These are phyloP conservation scores for Zoanthus solanderi DNA, from an alignment of 92 coral and sea anemone genomes.

Conservation along the genomic window DNA sequence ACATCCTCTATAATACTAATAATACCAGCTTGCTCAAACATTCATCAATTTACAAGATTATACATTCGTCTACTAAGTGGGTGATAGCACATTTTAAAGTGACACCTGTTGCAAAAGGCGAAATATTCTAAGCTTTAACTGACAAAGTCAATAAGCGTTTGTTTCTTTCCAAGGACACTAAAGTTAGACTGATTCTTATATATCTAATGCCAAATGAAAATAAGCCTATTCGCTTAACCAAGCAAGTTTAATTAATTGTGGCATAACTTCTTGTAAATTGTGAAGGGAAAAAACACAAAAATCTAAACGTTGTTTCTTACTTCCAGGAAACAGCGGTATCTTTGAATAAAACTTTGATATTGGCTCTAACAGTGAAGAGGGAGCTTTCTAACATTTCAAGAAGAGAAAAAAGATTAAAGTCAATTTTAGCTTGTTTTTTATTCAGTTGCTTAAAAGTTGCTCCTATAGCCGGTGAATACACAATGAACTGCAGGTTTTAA, in stretches of 20 bases:
- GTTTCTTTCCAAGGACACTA: neutral
- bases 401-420: neutral
- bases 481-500: neutral
- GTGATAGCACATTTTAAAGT: neutral
- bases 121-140: neutral
- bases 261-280: neutral
- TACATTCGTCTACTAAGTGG: neutral
- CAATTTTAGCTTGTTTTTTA: neutral
- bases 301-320: neutral
- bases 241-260: neutral
- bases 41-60: neutral
- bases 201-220: neutral
- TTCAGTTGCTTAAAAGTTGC: neutral
- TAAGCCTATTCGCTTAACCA: neutral
- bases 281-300: conserved; percentile 8
- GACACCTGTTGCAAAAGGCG: neutral
- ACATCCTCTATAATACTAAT: neutral
- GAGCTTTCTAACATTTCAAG: neutral
- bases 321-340: conserved; percentile 21
- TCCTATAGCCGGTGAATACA: neutral
- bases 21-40: neutral
- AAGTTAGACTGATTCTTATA: neutral
- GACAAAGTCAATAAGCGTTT: neutral
- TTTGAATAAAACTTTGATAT: conserved; percentile 10
- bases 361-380: conserved; percentile 1